Evolutionary conservation across 1,140 invertebrate species (phyloP).

Genomic region (Doryteuthis pealeii): DNA sequence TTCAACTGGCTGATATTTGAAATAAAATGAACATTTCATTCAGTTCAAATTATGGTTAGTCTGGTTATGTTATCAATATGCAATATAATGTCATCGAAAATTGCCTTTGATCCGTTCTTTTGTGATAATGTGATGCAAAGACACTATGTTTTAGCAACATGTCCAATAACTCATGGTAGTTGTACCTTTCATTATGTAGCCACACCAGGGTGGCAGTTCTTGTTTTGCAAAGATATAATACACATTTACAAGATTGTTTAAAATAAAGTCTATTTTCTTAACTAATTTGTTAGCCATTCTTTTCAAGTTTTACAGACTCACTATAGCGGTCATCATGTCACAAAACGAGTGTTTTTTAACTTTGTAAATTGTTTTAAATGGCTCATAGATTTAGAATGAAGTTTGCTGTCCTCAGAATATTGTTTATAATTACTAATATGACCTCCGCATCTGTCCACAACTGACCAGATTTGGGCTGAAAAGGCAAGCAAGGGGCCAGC

Average conservation of each 20-base stretch:
- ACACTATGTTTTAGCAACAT: background rate
- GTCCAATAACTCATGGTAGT: background rate
- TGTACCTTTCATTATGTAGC: background rate
- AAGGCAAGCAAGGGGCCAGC: background rate
- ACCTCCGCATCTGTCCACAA: no score
- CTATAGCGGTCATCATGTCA: background rate
- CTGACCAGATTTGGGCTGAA: background rate
- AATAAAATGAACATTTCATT: background rate
- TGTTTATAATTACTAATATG: background rate
- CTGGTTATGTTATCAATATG: background rate
- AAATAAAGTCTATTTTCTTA: background rate
- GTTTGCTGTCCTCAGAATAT: no score
- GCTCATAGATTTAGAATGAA: no score
- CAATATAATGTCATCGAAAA: background rate
- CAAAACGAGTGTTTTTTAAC: background rate
- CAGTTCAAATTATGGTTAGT: background rate
- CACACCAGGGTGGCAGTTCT: background rate
- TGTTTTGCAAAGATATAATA: background rate
- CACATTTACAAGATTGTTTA: no score
- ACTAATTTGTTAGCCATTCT: background rate
- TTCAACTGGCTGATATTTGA: background rate
- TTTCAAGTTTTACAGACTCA: background rate
- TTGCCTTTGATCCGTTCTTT: background rate
- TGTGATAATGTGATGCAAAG: background rate
- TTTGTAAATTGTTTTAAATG: background rate